Evolutionary conservation across 2,888 invertebrate species (phyloP).

Genomic region (Rhingia campestris): DNA sequence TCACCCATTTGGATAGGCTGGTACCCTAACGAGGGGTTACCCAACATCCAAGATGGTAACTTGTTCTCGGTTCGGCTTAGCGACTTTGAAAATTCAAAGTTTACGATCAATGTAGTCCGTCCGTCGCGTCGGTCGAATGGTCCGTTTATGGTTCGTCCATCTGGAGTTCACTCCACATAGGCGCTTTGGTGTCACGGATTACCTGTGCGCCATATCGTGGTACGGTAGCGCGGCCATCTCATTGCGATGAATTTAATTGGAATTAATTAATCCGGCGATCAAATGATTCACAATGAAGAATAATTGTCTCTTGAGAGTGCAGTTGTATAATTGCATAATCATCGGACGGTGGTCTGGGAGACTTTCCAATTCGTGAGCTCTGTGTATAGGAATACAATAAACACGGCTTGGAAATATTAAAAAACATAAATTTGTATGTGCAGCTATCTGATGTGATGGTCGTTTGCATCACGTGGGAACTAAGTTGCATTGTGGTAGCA

Average conservation of each 20-base stretch:
- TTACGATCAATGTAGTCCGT: slow-evolving; percentile 68
- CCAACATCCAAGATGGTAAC: slow-evolving; percentile 49
- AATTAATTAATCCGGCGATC: slow-evolving; percentile 57
- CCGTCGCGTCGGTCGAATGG: not conserved
- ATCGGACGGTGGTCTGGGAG: slow-evolving; percentile 10
- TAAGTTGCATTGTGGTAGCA: not conserved
- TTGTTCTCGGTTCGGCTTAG: slow-evolving; percentile 45
- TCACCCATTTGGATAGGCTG: too few relatives aligned
- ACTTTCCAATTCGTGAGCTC: slow-evolving; percentile 39
- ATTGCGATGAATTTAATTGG: slow-evolving; percentile 40
- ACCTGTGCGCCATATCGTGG: slow-evolving; percentile 53
- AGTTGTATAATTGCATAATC: slow-evolving; percentile 45
- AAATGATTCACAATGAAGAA: slow-evolving; percentile 47
- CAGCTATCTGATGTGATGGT: slow-evolving; percentile 7
- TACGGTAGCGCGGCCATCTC: slow-evolving; percentile 14
- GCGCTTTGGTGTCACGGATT: slow-evolving; percentile 57
- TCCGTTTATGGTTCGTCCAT: slow-evolving; percentile 30
- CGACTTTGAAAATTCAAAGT: slow-evolving; percentile 75
- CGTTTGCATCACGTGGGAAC: slow-evolving; percentile 54
- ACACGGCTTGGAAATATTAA: slow-evolving; percentile 25
- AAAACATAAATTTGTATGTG: slow-evolving; percentile 58
- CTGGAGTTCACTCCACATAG: slow-evolving; percentile 8
- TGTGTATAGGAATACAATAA: not conserved
- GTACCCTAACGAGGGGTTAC: slow-evolving; percentile 37
- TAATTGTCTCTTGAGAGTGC: slow-evolving; percentile 39